Evolutionary conservation across 2,888 invertebrate genomes (phyloP), one percentile per base, ranked within the genome.

Genomic region (Orthosia incerta): DNA sequence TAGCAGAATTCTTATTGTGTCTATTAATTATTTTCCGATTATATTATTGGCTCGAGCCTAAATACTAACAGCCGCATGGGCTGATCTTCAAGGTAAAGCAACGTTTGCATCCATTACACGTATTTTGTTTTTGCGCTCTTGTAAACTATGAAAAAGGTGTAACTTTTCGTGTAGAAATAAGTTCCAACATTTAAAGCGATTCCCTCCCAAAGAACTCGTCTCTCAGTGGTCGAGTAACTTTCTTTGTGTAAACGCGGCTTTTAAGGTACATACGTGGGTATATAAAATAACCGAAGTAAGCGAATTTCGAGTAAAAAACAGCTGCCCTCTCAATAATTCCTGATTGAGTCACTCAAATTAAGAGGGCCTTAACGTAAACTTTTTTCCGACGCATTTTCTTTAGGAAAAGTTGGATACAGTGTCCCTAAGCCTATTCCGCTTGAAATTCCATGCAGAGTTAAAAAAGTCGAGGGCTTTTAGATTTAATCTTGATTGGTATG

Each of bases 281-380:
- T 46, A 66, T 53, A 39, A 71, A 76, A 76, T 53, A 31, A 20
- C 39, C 23, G 16, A 71, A 57, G 53, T 71, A 79, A 77, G 56
- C 56, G 61, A 84, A 76, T 71, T 50, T 67, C 26, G 57, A 71
- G 74, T 56, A 53, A 61, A 80, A 80, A 74, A 55, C 79, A 83
- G 71, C 71, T 72, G 84, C 63, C 69, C 76, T 65, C 71, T 72
- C 78, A 83, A 82, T 83, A 80, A 82, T 77, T 80, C 77, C 74
- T 84, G 81, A 84, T 82, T 80, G 81, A 84, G 71, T 80, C 84
- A 71, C 82, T 84, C 71, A 74, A 84, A 84, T 84, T 73, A 83
- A 81, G 78, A 77, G 74, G 48, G 70, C 51, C 67, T 68, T 77
- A 63, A n/a, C 65, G 55, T 68, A 69, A 83, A 83, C 70, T 84